Evolutionary conservation across 2,113 vertebrate genomes (phyloP), one percentile per base, ranked within the genome.

Genomic region (Clupea harengus): DNA sequence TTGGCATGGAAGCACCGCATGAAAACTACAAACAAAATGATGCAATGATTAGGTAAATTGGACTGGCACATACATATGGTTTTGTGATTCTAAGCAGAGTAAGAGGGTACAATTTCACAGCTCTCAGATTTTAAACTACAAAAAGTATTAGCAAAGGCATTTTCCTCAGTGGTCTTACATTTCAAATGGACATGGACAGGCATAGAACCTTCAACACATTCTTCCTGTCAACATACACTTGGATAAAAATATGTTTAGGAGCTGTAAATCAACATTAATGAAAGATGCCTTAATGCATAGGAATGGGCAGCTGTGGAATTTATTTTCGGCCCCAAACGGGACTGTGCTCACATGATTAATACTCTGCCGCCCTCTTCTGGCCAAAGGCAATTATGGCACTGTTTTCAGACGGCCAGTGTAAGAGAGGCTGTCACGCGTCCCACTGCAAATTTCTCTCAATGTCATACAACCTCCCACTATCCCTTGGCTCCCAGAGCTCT

Each of bases 351-450:
- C 49, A 86, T 87, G 64, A 89, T 84, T 89, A 82, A 91, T n/a
- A 85, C 86, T 80, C 89, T 86, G 89, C 89, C 89, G 91, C 93
- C 92, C 91, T 91, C 93, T 87, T 78, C 87, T 90, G 93, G 94
- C 25, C 44, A 85, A 82, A 88, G 54, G 13, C 88, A 83, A 49
- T 11, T 81, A 90, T 2, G 85, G 86, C 92, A 90, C 81, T 57
- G 39, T 82, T 72, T 86, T 83, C 84, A 84, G 80, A 82, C 46
- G 81, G 83, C 10, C 54, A 52, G 54, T 60, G 52, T 54, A 54
- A 13, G 83, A 88, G 85, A 6, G 85, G 83, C 64, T 81, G 86
- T 60, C 44, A 87, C 84, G 84, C 80, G 86, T 88, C 86, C 72
- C 64, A n/a, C 81, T 87, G 83, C 84, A 87, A 78, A 87, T 86